A percentile compares a stretch with the other conserved stretches of the same genome.
phyloP scores from a whole-genome alignment of 2,888 invertebrate species.

The Scaeva pyrastri region DNA sequence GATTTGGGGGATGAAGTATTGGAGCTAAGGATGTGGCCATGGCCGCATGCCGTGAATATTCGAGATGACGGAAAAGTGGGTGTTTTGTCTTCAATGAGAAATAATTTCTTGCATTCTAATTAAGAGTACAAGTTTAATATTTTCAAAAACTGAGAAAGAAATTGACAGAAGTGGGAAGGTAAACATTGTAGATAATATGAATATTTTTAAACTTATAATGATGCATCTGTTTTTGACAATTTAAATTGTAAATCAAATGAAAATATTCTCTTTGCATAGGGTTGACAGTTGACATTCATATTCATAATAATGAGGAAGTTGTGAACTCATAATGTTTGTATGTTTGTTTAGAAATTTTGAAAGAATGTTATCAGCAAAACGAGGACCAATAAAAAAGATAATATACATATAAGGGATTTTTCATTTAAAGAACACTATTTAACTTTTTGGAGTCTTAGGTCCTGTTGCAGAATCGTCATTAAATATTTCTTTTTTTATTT shows the following conservation, averaged over 20 bases:
- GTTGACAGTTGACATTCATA: too few species aligned
- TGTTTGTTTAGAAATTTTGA: background rate
- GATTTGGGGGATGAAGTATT: background rate
- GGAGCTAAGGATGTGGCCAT: constrained; percentile 22
- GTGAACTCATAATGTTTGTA: too few species aligned
- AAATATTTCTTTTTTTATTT: too few species aligned
- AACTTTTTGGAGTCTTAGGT: too few species aligned
- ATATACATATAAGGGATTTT: too few species aligned
- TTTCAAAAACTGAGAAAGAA: background rate
- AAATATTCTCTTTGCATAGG: too few species aligned
- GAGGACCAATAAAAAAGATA: too few species aligned
- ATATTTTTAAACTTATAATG: constrained; percentile 37
- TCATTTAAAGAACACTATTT: too few species aligned
- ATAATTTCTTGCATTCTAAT: constrained; percentile 36
- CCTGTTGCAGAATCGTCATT: too few species aligned
- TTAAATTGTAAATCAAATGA: background rate
- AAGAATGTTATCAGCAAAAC: background rate
- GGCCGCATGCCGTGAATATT: constrained; percentile 59
- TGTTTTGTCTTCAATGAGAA: constrained; percentile 23
- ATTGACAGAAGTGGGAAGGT: background rate
- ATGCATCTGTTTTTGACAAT: constrained; percentile 43
- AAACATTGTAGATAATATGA: background rate
- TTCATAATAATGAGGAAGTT: too few species aligned
- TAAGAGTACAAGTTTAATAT: constrained; percentile 35
- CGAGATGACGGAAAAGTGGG: background rate